A percentile compares a stretch with the other conserved stretches of the same genome.
These are phyloP conservation scores for Rhagoletis zephyria DNA, from an alignment of 1,140 invertebrate species.

Conservation along the genomic window DNA sequence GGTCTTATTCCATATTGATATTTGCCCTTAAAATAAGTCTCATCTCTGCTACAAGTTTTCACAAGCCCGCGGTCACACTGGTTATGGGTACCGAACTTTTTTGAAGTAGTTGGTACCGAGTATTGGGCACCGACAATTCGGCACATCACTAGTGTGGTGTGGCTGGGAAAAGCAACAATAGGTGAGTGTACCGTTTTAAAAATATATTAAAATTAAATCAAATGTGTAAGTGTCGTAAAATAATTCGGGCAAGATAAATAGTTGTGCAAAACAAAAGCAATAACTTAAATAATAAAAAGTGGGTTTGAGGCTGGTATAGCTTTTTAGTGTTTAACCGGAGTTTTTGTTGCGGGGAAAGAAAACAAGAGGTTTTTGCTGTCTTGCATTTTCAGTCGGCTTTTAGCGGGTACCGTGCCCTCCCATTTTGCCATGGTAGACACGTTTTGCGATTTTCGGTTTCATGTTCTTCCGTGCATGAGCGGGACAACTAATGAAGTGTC, in stretches of 20 bases:
- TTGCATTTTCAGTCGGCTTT: slow-evolving; percentile 37
- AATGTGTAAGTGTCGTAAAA: slow-evolving; percentile 15
- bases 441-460: not conserved
- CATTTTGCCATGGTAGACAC: slow-evolving; percentile 17
- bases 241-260: not conserved
- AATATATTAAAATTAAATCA: slow-evolving; percentile 52
- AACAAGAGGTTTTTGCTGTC: slow-evolving; percentile 38
- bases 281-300: not conserved
- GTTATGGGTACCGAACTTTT: too few species aligned
- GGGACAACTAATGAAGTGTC: not conserved
- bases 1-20: too few species aligned
- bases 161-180: slow-evolving; percentile 54
- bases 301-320: too few species aligned
- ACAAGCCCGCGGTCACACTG: too few species aligned
- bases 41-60: too few species aligned
- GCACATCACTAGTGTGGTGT: not conserved
- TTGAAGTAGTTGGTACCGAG: too few species aligned
- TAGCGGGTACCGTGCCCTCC: slow-evolving; percentile 7
- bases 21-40: too few species aligned
- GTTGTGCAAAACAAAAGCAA: not conserved
- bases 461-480: not conserved
- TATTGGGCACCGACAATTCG: too few species aligned
- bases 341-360: slow-evolving; percentile 9
- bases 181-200: slow-evolving; percentile 50
- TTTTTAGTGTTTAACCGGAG: not conserved